These are phyloP conservation scores for Anisognathus igniventris DNA, from an alignment of 2,797 vertebrate species.

Conservation along the genomic window DNA sequence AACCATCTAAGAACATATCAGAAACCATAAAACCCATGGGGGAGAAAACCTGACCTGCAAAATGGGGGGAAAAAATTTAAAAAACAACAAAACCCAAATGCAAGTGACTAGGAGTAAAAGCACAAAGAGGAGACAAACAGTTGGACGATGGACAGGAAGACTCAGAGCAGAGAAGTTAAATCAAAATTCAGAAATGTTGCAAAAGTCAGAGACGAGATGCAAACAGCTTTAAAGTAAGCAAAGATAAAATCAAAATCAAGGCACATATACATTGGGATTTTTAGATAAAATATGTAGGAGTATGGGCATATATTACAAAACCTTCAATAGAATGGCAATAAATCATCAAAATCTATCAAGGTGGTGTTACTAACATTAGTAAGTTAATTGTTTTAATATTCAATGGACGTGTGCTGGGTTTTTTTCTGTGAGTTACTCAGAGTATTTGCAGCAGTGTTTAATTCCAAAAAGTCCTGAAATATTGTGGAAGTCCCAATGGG, in stretches of 20 bases:
- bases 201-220: not conserved
- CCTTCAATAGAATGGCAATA: not conserved
- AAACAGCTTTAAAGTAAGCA: not conserved
- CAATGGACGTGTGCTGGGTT: accelerated
- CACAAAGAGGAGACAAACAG: not conserved
- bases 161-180: not conserved
- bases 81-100: not conserved
- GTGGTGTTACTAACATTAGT: not conserved
- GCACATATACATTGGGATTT: not conserved
- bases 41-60: not conserved
- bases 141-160: not conserved
- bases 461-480: not conserved
- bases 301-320: not conserved
- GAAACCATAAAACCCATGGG: not conserved
- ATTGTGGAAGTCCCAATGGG: not conserved
- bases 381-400: not conserved
- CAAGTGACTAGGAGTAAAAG: not conserved
- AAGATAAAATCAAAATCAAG: not conserved
- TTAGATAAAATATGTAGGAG: not conserved
- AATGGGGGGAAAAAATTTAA: not conserved
- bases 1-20: not conserved
- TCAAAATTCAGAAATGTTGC: not conserved
- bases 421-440: not conserved
- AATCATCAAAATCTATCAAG: not conserved
- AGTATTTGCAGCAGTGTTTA: not conserved